A percentile compares a stretch with the other conserved stretches of the same genome.
Evolutionary conservation across 2,797 vertebrate species (phyloP).

Genomic region (Pangasius larnaudii): DNA sequence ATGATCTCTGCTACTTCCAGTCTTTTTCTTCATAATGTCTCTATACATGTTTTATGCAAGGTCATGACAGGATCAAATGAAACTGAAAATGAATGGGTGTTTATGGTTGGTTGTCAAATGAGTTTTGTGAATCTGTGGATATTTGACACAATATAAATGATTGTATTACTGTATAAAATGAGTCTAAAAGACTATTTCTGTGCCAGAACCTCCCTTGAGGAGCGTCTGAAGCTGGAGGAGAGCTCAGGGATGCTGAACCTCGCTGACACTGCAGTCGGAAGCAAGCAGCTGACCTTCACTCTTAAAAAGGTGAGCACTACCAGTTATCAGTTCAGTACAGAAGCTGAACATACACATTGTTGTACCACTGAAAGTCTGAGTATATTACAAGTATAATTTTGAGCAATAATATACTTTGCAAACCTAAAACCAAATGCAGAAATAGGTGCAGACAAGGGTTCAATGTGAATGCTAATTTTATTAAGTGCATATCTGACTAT

Average conservation of each 20-base stretch:
- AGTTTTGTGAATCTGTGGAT: not conserved
- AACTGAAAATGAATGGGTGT: not conserved
- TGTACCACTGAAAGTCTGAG: not conserved
- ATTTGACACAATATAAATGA: not conserved
- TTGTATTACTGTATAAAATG: not conserved
- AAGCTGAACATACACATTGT: too few relatives aligned
- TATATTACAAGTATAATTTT: not conserved
- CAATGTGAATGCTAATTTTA: not conserved
- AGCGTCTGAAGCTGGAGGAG: constrained; percentile 89
- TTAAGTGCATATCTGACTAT: not conserved
- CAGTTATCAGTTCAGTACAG: not conserved
- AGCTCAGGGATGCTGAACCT: constrained; percentile 77
- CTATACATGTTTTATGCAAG: not conserved
- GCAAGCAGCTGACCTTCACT: constrained; percentile 94
- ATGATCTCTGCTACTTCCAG: not conserved
- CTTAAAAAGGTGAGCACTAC: constrained; percentile 84
- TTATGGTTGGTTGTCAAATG: not conserved
- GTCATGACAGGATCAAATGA: not conserved
- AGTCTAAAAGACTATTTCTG: constrained; percentile 11
- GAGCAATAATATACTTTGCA: not conserved
- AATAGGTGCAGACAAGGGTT: not conserved
- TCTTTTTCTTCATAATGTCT: not conserved
- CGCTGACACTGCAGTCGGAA: constrained; percentile 86
- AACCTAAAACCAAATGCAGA: not conserved
- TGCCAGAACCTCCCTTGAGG: constrained; percentile 88